A percentile compares a stretch with the other conserved stretches of the same genome.
Evolutionary conservation across 1,140 invertebrate species (phyloP).

Genomic region (Diplogasteroides magnus): DNA sequence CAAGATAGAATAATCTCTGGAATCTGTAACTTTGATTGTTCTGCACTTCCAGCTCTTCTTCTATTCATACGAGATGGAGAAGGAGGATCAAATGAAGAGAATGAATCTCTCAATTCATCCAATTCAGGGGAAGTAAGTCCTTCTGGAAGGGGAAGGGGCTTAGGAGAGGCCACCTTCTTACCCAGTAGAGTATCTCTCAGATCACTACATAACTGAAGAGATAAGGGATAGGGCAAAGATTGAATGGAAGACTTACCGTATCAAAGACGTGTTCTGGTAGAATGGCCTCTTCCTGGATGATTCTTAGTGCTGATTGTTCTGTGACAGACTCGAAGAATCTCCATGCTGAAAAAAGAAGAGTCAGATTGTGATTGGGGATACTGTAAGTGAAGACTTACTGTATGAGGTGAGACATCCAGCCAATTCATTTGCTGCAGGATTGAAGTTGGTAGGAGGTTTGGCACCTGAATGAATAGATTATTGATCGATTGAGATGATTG

Average conservation of each 20-base stretch:
- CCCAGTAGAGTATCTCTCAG: constrained; percentile 25
- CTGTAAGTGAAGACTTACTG: constrained; percentile 34
- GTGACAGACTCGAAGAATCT: constrained; percentile 39
- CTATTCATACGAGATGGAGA: constrained; percentile 19
- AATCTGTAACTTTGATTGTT: too few relatives aligned
- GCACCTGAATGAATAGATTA: constrained; percentile 30
- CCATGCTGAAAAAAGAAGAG: constrained; percentile 39
- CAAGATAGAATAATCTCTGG: neutral
- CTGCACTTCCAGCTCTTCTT: neutral
- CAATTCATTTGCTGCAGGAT: constrained; percentile 48
- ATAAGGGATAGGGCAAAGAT: constrained; percentile 4
- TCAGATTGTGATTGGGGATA: neutral
- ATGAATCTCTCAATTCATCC: constrained; percentile 38
- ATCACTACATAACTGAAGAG: constrained; percentile 31
- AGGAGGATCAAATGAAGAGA: constrained; percentile 34
- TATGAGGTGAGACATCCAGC: constrained; percentile 51
- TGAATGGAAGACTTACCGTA: constrained; percentile 16
- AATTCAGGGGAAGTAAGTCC: constrained; percentile 33
- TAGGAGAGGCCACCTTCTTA: constrained; percentile 16
- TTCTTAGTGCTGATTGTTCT: constrained; percentile 36
- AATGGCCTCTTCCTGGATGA: constrained; percentile 45
- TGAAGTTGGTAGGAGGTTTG: constrained; percentile 48
- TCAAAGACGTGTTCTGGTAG: constrained; percentile 37
- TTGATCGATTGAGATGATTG: constrained; percentile 2
- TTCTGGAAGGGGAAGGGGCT: constrained; percentile 2